These are phyloP conservation scores for Crematogaster levior DNA, from an alignment of 2,888 invertebrate species.

Conservation along the genomic window DNA sequence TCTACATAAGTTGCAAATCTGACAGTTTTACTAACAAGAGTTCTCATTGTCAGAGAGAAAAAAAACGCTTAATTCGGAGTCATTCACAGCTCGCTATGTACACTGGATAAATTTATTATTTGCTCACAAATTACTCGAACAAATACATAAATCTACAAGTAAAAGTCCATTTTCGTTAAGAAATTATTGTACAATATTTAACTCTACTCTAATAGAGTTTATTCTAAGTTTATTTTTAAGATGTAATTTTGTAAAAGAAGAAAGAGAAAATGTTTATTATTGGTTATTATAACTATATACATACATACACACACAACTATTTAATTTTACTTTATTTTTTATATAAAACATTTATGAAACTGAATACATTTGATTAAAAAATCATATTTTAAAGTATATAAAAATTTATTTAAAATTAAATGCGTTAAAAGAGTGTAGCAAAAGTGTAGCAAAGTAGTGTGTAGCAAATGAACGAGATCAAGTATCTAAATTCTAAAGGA, in stretches of 20 bases:
- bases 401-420: not conserved
- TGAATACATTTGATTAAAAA: not conserved
- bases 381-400: not conserved
- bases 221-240: not conserved
- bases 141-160: not conserved
- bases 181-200: not conserved
- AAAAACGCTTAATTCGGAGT: slow-evolving; percentile 5
- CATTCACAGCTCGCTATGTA: not conserved
- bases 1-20: slow-evolving; percentile 17
- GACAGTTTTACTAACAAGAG: slow-evolving; percentile 35
- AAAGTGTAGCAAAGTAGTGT: too few species aligned
- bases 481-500: not conserved
- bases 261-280: too few species aligned
- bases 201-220: not conserved
- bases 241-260: not conserved
- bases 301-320: too few species aligned
- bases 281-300: too few species aligned
- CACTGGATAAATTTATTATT: slow-evolving; percentile 20
- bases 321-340: not conserved
- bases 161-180: not conserved
- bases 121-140: not conserved
- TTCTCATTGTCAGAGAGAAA: not conserved
- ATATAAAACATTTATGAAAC: not conserved
- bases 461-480: not conserved
- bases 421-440: not conserved